These are phyloP conservation scores for Micromussa lordhowensis DNA, from an alignment of 92 coral and sea anemone species.

Conservation along the genomic window DNA sequence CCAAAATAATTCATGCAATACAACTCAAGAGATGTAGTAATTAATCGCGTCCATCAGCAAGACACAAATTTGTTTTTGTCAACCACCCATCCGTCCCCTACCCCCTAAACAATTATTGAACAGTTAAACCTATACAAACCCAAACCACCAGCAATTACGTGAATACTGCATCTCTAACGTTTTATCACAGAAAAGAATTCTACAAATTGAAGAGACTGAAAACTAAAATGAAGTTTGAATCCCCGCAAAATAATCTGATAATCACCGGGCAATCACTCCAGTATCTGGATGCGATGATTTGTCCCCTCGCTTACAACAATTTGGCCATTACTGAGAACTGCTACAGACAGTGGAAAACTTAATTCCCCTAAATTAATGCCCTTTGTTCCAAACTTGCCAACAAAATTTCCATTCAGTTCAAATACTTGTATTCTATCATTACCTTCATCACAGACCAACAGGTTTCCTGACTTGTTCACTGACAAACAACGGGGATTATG, in stretches of 20 bases:
- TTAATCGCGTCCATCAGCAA: not conserved
- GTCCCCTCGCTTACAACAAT: conserved; percentile 69
- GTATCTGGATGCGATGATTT: conserved; percentile 77
- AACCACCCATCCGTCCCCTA: not conserved
- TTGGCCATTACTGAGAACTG: conserved; percentile 80
- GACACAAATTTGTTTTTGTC: not conserved
- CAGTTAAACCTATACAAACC: not conserved
- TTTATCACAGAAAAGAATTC: not conserved
- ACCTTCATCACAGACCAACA: conserved; percentile 7
- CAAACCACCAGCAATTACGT: not conserved
- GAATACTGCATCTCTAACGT: no score
- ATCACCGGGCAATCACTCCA: conserved; percentile 32
- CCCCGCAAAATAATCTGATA: no score
- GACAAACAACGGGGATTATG: not conserved
- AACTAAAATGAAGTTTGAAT: no score
- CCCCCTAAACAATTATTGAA: not conserved
- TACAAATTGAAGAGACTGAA: no score
- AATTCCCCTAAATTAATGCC: conserved; percentile 74
- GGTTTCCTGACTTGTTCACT: not conserved
- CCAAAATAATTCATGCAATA: no score
- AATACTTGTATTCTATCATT: conserved; percentile 19
- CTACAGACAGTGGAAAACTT: conserved; percentile 64
- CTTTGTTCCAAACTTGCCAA: conserved; percentile 32
- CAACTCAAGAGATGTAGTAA: not conserved
- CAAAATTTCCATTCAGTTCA: conserved; percentile 14